Percentiles rank a stretch among this genome's conserved stretches.
These are phyloP conservation scores for Dione juno DNA, from an alignment of 2,888 invertebrate species.

Conservation along the genomic window DNA sequence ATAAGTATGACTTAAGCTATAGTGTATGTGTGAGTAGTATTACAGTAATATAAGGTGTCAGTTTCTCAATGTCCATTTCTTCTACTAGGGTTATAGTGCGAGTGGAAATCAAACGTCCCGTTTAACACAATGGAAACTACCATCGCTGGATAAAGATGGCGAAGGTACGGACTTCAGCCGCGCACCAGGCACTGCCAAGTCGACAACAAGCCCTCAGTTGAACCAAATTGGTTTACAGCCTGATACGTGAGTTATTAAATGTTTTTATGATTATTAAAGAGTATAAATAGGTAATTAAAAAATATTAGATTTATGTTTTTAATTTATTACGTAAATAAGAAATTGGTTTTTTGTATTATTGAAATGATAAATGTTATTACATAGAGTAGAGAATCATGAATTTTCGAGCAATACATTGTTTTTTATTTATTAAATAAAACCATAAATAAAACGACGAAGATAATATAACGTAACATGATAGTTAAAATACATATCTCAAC, in stretches of 20 bases:
- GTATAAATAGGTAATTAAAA: too few relatives aligned
- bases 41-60: too few relatives aligned
- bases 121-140: conserved; percentile 96
- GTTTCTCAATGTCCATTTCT: not conserved
- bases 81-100: conserved; percentile 68
- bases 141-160: conserved; percentile 90
- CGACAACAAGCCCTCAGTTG: conserved; percentile 83
- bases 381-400: too few relatives aligned
- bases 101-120: conserved; percentile 90
- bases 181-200: conserved; percentile 93
- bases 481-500: not conserved
- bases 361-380: too few relatives aligned
- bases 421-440: too few relatives aligned
- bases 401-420: too few relatives aligned
- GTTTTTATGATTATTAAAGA: too few relatives aligned
- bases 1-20: too few relatives aligned
- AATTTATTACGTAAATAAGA: too few relatives aligned
- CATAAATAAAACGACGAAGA: not conserved
- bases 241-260: conserved; percentile 67
- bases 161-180: conserved; percentile 93
- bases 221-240: conserved; percentile 76
- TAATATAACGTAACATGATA: not conserved
- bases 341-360: too few relatives aligned
- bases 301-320: too few relatives aligned
- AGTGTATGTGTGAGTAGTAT: not conserved